A percentile compares a stretch with the other conserved stretches of the same genome.
Evolutionary conservation across 2,797 vertebrate species (phyloP).

Genomic region (Gambusia yucatana): DNA sequence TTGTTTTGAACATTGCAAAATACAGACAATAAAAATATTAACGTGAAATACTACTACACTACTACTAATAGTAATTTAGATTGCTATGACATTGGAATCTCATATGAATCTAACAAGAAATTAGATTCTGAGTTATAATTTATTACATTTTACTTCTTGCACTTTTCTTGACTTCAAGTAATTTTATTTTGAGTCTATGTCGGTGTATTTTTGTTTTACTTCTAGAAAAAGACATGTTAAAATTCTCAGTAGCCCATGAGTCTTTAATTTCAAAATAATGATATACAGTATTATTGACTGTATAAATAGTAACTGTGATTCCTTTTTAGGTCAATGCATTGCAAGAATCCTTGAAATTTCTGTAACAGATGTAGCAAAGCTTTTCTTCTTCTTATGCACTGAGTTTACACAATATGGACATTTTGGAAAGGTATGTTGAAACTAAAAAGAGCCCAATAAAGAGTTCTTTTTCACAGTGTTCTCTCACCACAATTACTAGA

Average conservation of each 20-base stretch:
- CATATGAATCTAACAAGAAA: too few relatives aligned
- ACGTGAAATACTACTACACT: neutral
- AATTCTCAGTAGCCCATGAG: constrained; percentile 14
- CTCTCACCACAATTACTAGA: constrained; percentile 10
- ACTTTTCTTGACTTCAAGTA: neutral
- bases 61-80: neutral
- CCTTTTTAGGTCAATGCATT: neutral
- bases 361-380: neutral
- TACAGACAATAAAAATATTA: neutral
- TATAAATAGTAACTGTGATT: neutral
- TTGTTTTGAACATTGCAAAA: neutral
- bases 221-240: constrained; percentile 29
- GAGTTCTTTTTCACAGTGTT: neutral
- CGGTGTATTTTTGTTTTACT: neutral
- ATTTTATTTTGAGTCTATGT: neutral
- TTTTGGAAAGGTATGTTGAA: neutral
- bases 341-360: neutral
- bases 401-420: neutral
- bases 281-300: neutral
- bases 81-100: too few relatives aligned
- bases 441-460: neutral
- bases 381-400: neutral
- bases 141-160: neutral
- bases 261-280: constrained; percentile 39
- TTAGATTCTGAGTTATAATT: neutral